Base-by-base conservation (phyloP, 2,113 vertebrate genomes). In the Channa argus region DNA sequence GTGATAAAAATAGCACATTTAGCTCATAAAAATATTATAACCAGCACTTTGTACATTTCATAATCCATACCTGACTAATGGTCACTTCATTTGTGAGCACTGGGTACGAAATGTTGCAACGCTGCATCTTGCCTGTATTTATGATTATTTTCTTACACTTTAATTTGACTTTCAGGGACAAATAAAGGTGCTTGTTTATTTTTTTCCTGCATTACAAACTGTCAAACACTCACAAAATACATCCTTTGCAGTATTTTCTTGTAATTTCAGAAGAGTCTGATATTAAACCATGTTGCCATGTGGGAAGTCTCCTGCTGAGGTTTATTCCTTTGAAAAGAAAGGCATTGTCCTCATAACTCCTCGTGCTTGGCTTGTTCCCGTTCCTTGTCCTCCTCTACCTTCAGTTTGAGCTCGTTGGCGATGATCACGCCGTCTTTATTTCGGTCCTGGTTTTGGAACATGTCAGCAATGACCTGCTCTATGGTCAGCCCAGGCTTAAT, bases 401-500 rank as follows among this genome's bases (percentile, higher is more conserved):
- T 99, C 49, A 99, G 93, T 82, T 98, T 99, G 70, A 99, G 96
- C 67, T 99, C 97, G 0, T 95, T 94, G 0, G 90, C 55, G 0
- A 93, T 97, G 92, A 99, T 97, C 80, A 93, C 91, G 6, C 96
- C 96, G 0, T 99, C 97, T 61, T 95, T 92, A 86, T 99, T 96
- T 62, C 97, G 91, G 91, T 99, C 98, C 93, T 99, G 98, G 89
- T 99, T 99, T 51, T 39, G 82, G 84, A 99, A 99, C 97, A 99
- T 99, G 93, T 99, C 96, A 0, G 56, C 5, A 0, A 99, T 94
- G 12, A 97, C 92, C 13, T 92, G 93, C 41, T 97, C 96, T 0
- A 95, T 92, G 43, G 95, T 93, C 3, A 93, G 85, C 50, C 96
- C 93, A 0, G 98, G 98, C 89, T 95, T 92, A 59, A 97, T 94